Base-by-base conservation (phyloP, 2,113 vertebrate species). In the Sakesphorus luctuosus region DNA sequence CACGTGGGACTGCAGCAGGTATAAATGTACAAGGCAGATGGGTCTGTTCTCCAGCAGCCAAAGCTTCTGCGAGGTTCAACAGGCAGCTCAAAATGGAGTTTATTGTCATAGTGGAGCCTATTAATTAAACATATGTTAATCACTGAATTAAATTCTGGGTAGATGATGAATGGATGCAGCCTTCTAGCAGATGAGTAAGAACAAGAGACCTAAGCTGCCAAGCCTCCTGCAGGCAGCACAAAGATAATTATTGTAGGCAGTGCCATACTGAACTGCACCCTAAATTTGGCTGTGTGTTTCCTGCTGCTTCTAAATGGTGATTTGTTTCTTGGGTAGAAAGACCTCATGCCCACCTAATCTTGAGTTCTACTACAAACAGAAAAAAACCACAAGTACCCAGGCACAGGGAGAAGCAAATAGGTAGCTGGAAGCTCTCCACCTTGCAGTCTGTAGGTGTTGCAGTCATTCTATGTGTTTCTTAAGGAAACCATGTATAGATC, bases 91-190 rank as follows among this genome's bases (percentile, higher is more conserved):
- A 84, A 94, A 62, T 49, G 56, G 89, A 89, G 61, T 53, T 76
- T 83, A 63, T 93, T 75, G 75, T 92, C 79, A 71, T 74, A 68
- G 79, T 1, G 3, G 72, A 90, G 85, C 69, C 87, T 95, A 59
- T 92, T 86, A 93, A 83, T 95, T 95, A 83, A 89, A 80, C 47
- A 40, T 88, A 62, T 76, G 92, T 92, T 94, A 88, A 94, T 74
- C 84, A 56, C 43, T 15, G 75, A 74, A 88, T 89, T 91, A 52
- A 84, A 21, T 78, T 87, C 62, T 47, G 68, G 83, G 29, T 85
- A 46, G 65, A 53, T 82, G 87, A 94, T 95, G 87, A 84, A 94
- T 84, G 68, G 79, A 71, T 40, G 44, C 68, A 38, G 33, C 87
- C 63, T 89, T 68, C 61, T 81, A 81, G 65, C 7, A 7, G 81